Evolutionary conservation across 2,113 vertebrate species (phyloP), one percentile per base, ranked within the genome.

Genomic region (Cryptomyrus ogoouensis): DNA sequence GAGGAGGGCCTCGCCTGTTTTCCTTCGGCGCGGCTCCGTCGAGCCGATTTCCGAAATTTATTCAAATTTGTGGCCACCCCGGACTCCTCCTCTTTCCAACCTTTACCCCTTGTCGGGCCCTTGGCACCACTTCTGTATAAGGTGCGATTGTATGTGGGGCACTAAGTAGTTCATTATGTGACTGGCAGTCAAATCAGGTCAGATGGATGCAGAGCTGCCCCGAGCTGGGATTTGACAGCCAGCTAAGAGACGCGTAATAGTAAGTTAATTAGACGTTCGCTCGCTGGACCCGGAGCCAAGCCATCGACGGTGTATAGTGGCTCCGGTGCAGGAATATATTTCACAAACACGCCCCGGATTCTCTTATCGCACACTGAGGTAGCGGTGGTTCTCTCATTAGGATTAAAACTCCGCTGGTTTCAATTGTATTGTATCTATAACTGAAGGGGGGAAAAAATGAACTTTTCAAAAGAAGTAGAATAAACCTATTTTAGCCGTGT

Each of bases 141-240:
- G 92, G 93, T 93, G 88, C 91, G 47, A 89, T 90, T 91, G 90
- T 92, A 95, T 94, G 92, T 94, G 92, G 95, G 93, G 94, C 94
- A 95, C 92, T 92, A 91, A 92, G 91, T 91, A 92, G 92, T 95
- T 95, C 93, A 95, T 95, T 95, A 93, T 93, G 93, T 94, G 93
- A 91, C 93, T 93, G 91, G 90, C 93, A 95, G 95, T 95, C 94
- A 94, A 95, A 95, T 94, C 93, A 95, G 95, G 94, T 95, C 95
- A 95, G 94, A 94, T 93, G 93, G 93, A 95, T 94, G 91, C 93
- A 92, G 90, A 90, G 93, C 90, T 91, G 94, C 94, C 94, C 91
- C 2, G 50, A 95, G 94, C 92, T 94, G 90, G 91, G 90, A 94
- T 93, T 92, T 94, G 94, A 94, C 94, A 93, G 93, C 93, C 92